phyloP scores from a whole-genome alignment of 1,140 invertebrate species.

The Lutraria rhynchaena region DNA sequence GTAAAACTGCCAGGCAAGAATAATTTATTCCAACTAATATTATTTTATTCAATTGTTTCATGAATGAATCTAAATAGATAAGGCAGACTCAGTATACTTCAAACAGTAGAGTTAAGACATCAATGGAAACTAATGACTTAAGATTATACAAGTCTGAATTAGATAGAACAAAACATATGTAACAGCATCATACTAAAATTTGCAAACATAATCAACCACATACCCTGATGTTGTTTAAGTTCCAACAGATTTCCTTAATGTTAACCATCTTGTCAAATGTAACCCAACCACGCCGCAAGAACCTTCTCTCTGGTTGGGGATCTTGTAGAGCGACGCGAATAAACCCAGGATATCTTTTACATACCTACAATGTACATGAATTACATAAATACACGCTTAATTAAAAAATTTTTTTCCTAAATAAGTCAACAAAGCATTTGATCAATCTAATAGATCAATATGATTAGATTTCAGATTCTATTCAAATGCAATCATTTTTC shows the following conservation, averaged over 20 bases:
- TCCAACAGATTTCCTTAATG: slow-evolving; percentile 99
- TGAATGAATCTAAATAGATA: too few relatives aligned
- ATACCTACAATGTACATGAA: slow-evolving; percentile 87
- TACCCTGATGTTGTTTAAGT: slow-evolving; percentile 96
- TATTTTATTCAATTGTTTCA: too few relatives aligned
- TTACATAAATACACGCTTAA: too few relatives aligned
- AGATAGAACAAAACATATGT: too few relatives aligned
- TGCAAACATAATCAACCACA: too few relatives aligned
- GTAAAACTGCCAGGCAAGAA: too few relatives aligned
- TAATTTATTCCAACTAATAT: too few relatives aligned
- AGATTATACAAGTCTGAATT: too few relatives aligned
- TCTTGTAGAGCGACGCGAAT: slow-evolving; percentile 98
- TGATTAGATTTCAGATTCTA: not conserved
- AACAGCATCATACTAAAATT: too few relatives aligned
- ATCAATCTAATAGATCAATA: not conserved
- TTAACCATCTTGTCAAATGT: slow-evolving; percentile 98
- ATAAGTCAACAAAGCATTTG: not conserved
- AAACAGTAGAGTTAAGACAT: too few relatives aligned
- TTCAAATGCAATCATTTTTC: not conserved
- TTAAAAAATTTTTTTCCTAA: not conserved
- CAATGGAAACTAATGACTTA: too few relatives aligned
- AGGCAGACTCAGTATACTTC: too few relatives aligned
- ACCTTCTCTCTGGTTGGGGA: slow-evolving; percentile 96
- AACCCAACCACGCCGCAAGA: slow-evolving; percentile 98
- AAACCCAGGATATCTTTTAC: slow-evolving; percentile 97